A percentile compares a stretch with the other conserved stretches of the same genome.
These are phyloP conservation scores for Spisula subtruncata DNA, from an alignment of 2,888 invertebrate genomes.

Conservation along the genomic window DNA sequence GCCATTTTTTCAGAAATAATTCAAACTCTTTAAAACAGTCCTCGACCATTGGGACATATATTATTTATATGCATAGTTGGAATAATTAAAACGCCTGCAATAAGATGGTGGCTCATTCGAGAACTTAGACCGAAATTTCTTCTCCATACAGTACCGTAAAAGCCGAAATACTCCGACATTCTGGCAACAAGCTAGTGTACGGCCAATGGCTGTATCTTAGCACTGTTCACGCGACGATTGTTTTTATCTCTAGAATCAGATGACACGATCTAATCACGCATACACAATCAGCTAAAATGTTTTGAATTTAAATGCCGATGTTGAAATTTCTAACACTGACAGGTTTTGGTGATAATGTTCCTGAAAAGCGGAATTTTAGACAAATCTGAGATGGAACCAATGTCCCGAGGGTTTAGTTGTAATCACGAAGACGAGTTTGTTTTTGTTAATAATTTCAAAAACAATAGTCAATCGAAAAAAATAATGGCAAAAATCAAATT, in stretches of 20 bases:
- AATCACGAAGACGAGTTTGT: neutral
- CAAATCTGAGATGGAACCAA: neutral
- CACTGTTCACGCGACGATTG: neutral
- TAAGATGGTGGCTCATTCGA: too few relatives aligned
- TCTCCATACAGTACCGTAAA: too few relatives aligned
- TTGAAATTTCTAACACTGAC: neutral
- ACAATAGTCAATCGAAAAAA: constrained; percentile 10
- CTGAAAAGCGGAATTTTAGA: constrained; percentile 1
- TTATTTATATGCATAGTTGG: too few relatives aligned
- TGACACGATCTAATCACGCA: neutral
- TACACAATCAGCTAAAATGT: constrained; percentile 19
- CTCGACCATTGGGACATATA: too few relatives aligned
- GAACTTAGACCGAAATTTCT: too few relatives aligned
- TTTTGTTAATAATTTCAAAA: constrained; percentile 12
- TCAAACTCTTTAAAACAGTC: too few relatives aligned
- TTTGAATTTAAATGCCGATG: constrained; percentile 5
- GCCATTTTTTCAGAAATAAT: too few relatives aligned
- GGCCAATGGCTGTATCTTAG: neutral
- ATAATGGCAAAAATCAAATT: constrained; percentile 11
- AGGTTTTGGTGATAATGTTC: neutral
- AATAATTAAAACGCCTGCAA: too few relatives aligned
- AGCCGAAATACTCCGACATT: too few relatives aligned
- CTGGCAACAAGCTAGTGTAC: neutral
- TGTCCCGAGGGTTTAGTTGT: neutral
- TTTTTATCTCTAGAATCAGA: neutral